These are phyloP conservation scores for Chaetodon trifasciatus DNA, from an alignment of 2,797 vertebrate species.

Conservation along the genomic window DNA sequence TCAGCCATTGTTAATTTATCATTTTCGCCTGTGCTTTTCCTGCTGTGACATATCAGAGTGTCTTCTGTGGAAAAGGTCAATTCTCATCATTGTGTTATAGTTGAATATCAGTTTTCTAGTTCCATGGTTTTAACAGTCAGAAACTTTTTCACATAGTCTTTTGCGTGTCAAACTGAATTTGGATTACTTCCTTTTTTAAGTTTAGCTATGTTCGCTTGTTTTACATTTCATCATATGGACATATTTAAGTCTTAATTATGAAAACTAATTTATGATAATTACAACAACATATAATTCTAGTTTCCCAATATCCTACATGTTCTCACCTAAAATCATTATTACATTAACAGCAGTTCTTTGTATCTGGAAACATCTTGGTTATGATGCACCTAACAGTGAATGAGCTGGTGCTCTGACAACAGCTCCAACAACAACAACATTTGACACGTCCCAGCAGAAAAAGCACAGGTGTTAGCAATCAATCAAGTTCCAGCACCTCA, in stretches of 20 bases:
- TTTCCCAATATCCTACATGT: too few species aligned
- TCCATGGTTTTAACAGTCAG: background rate
- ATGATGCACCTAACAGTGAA: too few species aligned
- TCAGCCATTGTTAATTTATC: background rate
- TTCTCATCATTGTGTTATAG: background rate
- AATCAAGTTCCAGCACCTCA: background rate
- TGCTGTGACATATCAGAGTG: background rate
- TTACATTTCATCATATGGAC: too few species aligned
- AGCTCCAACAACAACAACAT: background rate
- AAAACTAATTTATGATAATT: background rate
- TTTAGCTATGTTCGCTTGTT: background rate
- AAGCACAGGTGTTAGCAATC: slow-evolving; percentile 1
- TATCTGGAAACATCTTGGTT: background rate
- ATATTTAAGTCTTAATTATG: background rate
- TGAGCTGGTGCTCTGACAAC: background rate
- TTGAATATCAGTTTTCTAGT: background rate
- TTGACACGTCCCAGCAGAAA: background rate
- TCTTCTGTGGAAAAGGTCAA: background rate
- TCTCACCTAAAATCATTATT: too few species aligned
- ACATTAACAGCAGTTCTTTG: background rate
- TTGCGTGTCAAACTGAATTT: background rate
- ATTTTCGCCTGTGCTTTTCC: background rate
- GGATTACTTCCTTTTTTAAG: background rate
- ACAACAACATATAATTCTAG: too few species aligned
- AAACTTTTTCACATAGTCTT: background rate